Base-by-base conservation (phyloP, 2,888 invertebrate species). In the Adelphocoris suturalis region DNA sequence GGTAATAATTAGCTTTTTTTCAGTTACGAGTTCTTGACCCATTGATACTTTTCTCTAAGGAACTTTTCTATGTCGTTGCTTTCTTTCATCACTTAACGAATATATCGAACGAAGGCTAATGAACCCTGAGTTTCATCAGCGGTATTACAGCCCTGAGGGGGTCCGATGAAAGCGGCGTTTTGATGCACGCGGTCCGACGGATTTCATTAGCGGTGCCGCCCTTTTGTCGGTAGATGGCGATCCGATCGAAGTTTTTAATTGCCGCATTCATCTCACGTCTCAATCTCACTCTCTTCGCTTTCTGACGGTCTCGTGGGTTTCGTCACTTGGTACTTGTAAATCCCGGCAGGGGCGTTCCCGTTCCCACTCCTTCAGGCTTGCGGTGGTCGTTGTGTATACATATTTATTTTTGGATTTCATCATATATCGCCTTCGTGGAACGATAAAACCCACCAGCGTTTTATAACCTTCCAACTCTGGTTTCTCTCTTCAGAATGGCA, bases 191-290 rank as follows among this genome's bases (percentile, higher is more conserved):
- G 68, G 27, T 14, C 23, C 27, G 68, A 23, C 23, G 68, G 68
- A 68, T 68, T 68, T 68, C 68, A 68, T 68, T 68, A 68, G 68
- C 13, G 68, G 11, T 19, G 68, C 68, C 27, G 68, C 68, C 68
- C 68, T 68, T 68, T 68, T 68, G 68, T 68, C 68, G 68, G 68
- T 68, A 68, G 68, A 68, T 68, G 68, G 68, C 68, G 68, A 68
- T 68, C 68, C 68, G 68, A 68, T 68, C 68, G 68, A 68, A 68
- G 78, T 78, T 78, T 47, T 37, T 78, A 78, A 78, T 78, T 78
- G 78, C 78, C 46, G 78, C 78, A 78, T 78, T 78, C 78, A 78
- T 78, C 78, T 78, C 78, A 78, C 78, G 78, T 78, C 78, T 78
- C 78, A 78, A 78, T 78, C 78, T 78, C 37, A 37, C 37, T 68